A percentile compares a stretch with the other conserved stretches of the same genome.
Conservation (phyloP, 2,888 invertebrate species). For the Neoscelio sp. region DNA sequence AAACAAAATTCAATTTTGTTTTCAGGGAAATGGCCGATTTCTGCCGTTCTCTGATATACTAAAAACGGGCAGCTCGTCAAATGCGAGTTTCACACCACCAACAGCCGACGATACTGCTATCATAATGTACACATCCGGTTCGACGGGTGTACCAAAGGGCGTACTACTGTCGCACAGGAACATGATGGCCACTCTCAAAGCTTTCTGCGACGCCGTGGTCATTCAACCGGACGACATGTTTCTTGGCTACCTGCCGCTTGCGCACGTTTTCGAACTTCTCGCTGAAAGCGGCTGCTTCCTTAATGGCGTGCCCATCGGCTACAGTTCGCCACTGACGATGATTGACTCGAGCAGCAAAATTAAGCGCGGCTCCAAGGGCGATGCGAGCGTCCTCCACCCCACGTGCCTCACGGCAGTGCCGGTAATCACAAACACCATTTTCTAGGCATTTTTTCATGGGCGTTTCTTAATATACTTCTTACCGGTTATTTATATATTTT, state of each 20-base stretch:
- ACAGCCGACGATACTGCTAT: conserved; percentile 93
- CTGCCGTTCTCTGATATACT: conserved; percentile 90
- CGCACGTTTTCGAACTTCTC: conserved; percentile 97
- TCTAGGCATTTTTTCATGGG: too few relatives aligned
- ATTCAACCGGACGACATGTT: conserved; percentile 91
- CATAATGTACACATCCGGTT: conserved; percentile 99
- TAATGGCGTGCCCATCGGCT: conserved; percentile 96
- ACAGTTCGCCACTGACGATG: conserved; percentile 97
- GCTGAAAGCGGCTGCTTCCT: conserved; percentile 94
- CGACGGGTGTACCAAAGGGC: conserved; percentile 97
- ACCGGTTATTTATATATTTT: too few relatives aligned
- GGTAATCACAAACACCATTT: conserved; percentile 85
- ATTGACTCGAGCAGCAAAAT: conserved; percentile 97
- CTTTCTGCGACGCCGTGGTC: conserved; percentile 91
- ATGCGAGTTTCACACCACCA: conserved; percentile 84
- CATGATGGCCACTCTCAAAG: conserved; percentile 91
- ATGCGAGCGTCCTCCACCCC: conserved; percentile 95
- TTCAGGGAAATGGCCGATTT: conserved; percentile 87
- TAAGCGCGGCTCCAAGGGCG: conserved; percentile 96
- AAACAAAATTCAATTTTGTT: conserved; percentile 33
- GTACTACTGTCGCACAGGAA: conserved; percentile 93
- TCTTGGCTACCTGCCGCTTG: conserved; percentile 97
- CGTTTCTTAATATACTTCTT: too few relatives aligned
- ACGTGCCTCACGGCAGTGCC: conserved; percentile 99
- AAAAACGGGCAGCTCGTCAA: conserved; percentile 83